Evolutionary conservation across 2,113 vertebrate species (phyloP).

Genomic region (Dunckerocampus dactyliophorus): DNA sequence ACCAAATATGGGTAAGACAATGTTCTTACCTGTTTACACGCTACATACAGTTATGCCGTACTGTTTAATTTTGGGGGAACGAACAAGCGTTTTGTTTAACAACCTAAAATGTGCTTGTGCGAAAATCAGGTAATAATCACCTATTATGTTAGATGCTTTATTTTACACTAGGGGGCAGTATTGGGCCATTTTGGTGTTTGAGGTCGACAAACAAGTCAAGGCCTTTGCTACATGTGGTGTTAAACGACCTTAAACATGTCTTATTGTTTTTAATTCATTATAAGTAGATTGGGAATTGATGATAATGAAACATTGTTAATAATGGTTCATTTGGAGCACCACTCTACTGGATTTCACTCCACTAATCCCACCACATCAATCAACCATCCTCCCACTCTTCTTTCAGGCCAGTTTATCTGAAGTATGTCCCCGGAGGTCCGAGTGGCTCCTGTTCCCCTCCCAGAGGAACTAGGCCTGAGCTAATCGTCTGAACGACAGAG

Average conservation of each 20-base stretch:
- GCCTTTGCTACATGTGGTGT: too few species aligned
- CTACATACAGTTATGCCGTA: too few species aligned
- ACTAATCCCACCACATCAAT: constrained; percentile 45
- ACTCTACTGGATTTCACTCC: constrained; percentile 20
- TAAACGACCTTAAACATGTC: too few species aligned
- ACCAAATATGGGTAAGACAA: too few species aligned
- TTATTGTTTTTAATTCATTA: too few species aligned
- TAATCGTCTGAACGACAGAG: constrained; percentile 53
- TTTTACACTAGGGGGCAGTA: background rate
- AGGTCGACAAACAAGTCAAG: background rate
- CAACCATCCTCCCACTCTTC: constrained; percentile 36
- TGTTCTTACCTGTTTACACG: too few species aligned
- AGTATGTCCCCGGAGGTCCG: constrained; percentile 45
- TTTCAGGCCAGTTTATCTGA: constrained; percentile 52
- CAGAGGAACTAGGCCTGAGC: constrained; percentile 41
- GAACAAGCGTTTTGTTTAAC: too few species aligned
- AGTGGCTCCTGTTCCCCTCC: constrained; percentile 59
- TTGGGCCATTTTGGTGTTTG: background rate
- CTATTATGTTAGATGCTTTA: too few species aligned
- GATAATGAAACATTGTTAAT: background rate
- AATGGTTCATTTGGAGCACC: background rate
- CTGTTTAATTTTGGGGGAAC: too few species aligned
- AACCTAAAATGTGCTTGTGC: too few species aligned
- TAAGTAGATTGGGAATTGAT: too few species aligned
- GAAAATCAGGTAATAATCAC: too few species aligned